Conservation (phyloP, 1,140 invertebrate genomes). For the Apocrypta bakeri region DNA sequence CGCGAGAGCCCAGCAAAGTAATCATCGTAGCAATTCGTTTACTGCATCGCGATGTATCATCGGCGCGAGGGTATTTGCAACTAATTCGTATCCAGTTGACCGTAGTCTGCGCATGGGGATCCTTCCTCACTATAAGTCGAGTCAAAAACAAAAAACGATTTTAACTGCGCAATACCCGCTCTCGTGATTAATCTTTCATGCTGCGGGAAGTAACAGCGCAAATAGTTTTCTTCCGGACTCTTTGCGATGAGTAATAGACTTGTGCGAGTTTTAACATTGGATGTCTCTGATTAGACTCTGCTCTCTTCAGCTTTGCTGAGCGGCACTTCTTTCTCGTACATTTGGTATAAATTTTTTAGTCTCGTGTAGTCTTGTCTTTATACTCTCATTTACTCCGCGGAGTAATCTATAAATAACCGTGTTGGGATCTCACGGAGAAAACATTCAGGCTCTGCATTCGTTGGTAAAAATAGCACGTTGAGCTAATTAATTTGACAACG, state of each 20-base stretch:
- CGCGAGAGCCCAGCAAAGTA: neutral
- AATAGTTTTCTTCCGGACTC: neutral
- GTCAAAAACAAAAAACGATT: neutral
- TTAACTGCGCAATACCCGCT: neutral
- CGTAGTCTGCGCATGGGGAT: neutral
- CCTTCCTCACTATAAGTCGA: neutral
- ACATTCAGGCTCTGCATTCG: neutral
- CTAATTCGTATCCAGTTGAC: too few species aligned
- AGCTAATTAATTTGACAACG: neutral
- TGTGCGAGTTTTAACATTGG: slow-evolving; percentile 10
- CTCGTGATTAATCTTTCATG: slow-evolving; percentile 29
- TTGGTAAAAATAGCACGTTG: neutral
- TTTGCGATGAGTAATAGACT: slow-evolving; percentile 9
- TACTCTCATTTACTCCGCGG: neutral
- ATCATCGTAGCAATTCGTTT: neutral
- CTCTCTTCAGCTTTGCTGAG: neutral
- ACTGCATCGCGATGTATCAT: neutral
- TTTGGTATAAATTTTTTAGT: slow-evolving; percentile 6
- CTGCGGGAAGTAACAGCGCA: neutral
- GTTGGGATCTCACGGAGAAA: neutral
- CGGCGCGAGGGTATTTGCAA: neutral
- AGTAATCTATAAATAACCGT: too few species aligned
- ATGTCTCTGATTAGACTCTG: neutral
- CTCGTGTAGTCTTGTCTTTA: neutral
- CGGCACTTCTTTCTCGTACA: neutral